phyloP scores from a whole-genome alignment of 2,113 vertebrate species.

The Heptranchias perlo region DNA sequence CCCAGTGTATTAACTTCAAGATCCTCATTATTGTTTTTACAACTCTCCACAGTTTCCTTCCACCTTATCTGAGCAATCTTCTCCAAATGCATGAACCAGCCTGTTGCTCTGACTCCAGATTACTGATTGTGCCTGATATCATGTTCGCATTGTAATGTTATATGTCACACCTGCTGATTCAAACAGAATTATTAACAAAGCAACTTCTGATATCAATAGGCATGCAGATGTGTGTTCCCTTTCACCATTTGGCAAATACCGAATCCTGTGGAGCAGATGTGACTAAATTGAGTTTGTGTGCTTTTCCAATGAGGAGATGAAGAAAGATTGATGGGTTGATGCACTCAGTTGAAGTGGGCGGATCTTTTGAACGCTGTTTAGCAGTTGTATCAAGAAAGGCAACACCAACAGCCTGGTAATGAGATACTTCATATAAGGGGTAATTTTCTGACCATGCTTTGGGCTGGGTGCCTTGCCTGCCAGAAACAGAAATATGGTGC shows the following conservation, averaged over 20 bases:
- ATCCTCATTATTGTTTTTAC: neutral
- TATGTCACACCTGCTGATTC: neutral
- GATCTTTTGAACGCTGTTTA: neutral
- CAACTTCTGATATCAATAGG: neutral
- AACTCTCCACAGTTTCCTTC: neutral
- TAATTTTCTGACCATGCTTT: neutral
- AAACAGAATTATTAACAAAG: neutral
- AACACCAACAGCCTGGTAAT: neutral
- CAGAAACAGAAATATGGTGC: neutral
- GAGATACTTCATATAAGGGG: neutral
- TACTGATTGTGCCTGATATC: neutral
- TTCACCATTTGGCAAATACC: neutral
- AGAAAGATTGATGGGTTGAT: neutral
- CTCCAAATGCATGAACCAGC: neutral
- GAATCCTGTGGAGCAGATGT: neutral
- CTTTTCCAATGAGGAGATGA: neutral
- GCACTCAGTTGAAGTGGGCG: neutral
- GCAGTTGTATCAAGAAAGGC: neutral
- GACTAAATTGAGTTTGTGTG: neutral
- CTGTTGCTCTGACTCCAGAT: neutral
- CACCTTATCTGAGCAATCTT: neutral
- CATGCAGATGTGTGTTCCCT: neutral
- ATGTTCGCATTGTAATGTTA: neutral
- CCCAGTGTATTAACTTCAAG: neutral
- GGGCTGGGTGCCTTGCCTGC: neutral